These are phyloP conservation scores for Pemphigus obesinymphae DNA, from an alignment of 1,140 invertebrate genomes.

Conservation along the genomic window DNA sequence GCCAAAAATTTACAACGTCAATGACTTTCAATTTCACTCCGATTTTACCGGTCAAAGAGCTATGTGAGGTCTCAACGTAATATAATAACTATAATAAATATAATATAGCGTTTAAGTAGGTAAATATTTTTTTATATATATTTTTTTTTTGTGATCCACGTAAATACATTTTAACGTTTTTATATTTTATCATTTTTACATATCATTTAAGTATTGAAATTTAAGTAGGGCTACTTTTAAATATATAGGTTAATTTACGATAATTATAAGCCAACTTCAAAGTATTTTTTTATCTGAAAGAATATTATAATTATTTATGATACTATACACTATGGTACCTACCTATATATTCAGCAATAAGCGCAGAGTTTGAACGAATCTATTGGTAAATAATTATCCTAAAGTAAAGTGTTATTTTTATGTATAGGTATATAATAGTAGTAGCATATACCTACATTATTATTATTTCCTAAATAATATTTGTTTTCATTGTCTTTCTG, in stretches of 20 bases:
- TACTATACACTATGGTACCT: too few species aligned
- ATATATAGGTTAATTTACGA: not conserved
- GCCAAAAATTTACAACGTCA: not conserved
- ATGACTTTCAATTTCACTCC: slow-evolving; percentile 31
- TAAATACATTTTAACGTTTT: not conserved
- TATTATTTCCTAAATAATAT: too few species aligned
- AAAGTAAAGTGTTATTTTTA: too few species aligned
- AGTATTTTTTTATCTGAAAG: too few species aligned
- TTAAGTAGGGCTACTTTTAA: not conserved
- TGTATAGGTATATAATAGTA: too few species aligned
- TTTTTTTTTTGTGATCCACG: not conserved
- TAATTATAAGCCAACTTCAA: not conserved
- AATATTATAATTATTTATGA: too few species aligned
- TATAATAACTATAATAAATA: not conserved
- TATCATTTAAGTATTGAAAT: not conserved
- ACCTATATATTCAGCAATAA: too few species aligned
- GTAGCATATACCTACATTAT: too few species aligned
- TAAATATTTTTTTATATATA: too few species aligned
- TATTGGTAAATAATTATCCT: too few species aligned
- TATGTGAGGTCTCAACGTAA: not conserved
- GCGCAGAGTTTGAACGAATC: too few species aligned
- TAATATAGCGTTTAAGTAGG: not conserved
- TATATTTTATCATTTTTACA: not conserved
- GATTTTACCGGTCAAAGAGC: not conserved
- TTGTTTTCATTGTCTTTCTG: too few species aligned